A percentile compares a stretch with the other conserved stretches of the same genome.
Conservation (phyloP, 2,888 invertebrate genomes). For the Tiliacea aurago region DNA sequence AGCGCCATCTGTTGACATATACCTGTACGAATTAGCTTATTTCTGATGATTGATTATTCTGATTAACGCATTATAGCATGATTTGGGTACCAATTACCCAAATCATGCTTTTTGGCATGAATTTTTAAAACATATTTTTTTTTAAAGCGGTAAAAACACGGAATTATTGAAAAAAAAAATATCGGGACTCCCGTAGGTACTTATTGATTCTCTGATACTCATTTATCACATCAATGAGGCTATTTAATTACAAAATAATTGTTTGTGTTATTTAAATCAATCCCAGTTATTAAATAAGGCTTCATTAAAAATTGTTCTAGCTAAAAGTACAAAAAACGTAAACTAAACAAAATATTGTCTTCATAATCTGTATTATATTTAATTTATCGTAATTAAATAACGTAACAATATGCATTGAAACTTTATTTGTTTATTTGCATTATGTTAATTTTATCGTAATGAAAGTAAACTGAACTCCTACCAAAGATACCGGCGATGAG, state of each 20-base stretch:
- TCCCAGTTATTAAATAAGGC: background rate
- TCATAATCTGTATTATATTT: too few relatives aligned
- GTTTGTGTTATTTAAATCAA: background rate
- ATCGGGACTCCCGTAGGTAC: background rate
- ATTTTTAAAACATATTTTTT: too few relatives aligned
- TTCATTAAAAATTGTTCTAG: background rate
- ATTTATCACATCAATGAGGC: background rate
- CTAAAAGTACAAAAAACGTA: too few relatives aligned
- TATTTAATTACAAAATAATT: background rate
- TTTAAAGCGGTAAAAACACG: too few relatives aligned
- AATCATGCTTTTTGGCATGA: too few relatives aligned
- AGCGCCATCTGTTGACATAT: constrained; percentile 39
- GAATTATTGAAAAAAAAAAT: background rate
- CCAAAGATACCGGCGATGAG: background rate
- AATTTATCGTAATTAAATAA: background rate
- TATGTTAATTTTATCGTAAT: background rate
- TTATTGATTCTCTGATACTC: background rate
- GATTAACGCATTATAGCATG: background rate
- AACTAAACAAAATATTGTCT: background rate
- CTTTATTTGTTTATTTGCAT: constrained; percentile 8
- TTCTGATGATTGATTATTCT: too few relatives aligned
- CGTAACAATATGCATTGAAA: background rate
- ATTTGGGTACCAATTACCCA: too few relatives aligned
- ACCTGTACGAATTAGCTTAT: background rate
- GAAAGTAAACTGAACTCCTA: constrained; percentile 16